Evolutionary conservation across 1,140 invertebrate species (phyloP).

Genomic region (Drosophila prosaltans): DNA sequence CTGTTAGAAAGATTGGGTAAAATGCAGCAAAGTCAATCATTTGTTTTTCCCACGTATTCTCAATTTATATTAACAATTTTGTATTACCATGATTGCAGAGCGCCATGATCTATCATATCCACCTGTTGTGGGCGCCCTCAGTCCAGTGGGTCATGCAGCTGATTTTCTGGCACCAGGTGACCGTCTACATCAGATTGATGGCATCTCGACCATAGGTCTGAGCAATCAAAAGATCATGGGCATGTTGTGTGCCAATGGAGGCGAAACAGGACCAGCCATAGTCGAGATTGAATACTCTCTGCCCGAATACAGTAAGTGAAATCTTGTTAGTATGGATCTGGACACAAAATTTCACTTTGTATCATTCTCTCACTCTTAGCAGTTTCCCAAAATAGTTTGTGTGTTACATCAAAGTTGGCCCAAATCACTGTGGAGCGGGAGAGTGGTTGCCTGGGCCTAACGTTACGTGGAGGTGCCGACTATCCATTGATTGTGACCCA

Average conservation of each 20-base stretch:
- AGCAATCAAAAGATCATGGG: conserved; percentile 91
- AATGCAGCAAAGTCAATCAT: too few species aligned
- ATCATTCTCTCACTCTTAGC: conserved; percentile 34
- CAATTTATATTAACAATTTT: too few species aligned
- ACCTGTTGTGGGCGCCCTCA: conserved; percentile 79
- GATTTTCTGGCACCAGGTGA: conserved; percentile 88
- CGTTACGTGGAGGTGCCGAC: conserved; percentile 91
- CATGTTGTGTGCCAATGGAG: conserved; percentile 85
- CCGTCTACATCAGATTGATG: conserved; percentile 91
- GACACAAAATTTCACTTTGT: background rate
- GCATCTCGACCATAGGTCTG: conserved; percentile 89
- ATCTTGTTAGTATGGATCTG: background rate
- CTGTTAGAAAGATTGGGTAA: too few species aligned
- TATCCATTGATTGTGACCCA: conserved; percentile 94
- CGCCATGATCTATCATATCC: conserved; percentile 82
- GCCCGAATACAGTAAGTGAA: conserved; percentile 88
- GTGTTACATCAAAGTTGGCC: conserved; percentile 89
- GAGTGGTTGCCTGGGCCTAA: conserved; percentile 93
- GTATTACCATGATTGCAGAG: conserved; percentile 43
- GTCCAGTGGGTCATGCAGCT: conserved; percentile 79
- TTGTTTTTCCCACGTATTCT: background rate
- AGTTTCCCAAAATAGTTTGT: conserved; percentile 87
- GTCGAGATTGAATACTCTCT: conserved; percentile 93
- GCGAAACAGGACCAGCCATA: conserved; percentile 87
- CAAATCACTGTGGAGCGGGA: conserved; percentile 91